Evolutionary conservation across 1,140 invertebrate genomes (phyloP), one percentile per base, ranked within the genome.

Genomic region (Notospermus geniculatus): DNA sequence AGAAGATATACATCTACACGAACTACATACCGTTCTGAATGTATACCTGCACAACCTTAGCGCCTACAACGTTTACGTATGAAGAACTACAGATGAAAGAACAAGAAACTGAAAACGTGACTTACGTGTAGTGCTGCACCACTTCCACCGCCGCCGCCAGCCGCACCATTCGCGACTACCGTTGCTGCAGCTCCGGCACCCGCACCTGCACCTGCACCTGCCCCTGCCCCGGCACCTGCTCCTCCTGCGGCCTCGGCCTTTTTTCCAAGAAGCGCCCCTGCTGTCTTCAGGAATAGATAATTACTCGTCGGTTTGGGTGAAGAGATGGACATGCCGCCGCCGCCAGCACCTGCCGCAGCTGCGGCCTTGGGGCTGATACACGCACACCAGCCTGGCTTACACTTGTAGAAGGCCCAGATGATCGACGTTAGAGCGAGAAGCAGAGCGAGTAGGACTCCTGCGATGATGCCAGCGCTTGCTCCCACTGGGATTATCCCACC

Each of bases 401-500:
- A 68, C 67, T 61, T 68, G 60, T 75, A 78, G 41, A 76, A 69
- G 1, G 77, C 77, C 77, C 77, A 79, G 66, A 72, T 71, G 41
- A 79, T 32, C 58, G 72, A 71, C 45, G 68, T 73, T 11, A 67
- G 65, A 27, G 73, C 62, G 9, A 67, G 66, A 52, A 74, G 60
- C 17, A 76, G 63, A n/a, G 71, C 75, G 9, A 79, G 65, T 15
- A 78, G 64, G 2, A 75, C 69, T 54, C 76, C 76, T 41, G 73
- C 64, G 4, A 74, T 66, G 15, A 71, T 73, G 1, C 73, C 74
- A 23, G 75, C 77, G 11, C 64, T 36, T 1, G 29, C 61, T 0
- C 56, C 60, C 7, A 45, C 64, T 1, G 39, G 60, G 13, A 17
- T 45, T 2, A 43, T 28, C 9, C 52, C 17, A 28, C 17, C 36